Percentiles rank a stretch among this genome's conserved stretches.
Evolutionary conservation across 2,888 invertebrate species (phyloP).

Genomic region (Glaucopsyche alexis): DNA sequence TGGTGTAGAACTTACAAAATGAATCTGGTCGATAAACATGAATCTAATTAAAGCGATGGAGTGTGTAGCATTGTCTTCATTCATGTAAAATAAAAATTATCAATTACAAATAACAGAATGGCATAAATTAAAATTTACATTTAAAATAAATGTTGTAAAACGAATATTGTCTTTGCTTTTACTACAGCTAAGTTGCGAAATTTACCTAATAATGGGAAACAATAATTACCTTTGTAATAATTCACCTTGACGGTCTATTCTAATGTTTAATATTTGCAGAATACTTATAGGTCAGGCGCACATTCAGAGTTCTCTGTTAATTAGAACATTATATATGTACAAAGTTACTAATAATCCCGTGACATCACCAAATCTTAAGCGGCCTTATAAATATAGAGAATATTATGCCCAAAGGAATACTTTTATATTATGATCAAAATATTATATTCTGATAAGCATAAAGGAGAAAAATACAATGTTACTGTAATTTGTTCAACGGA

Average conservation of each 20-base stretch:
- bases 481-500: not conserved
- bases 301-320: not conserved
- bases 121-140: constrained; percentile 14
- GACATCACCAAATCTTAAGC: too few relatives aligned
- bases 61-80: constrained; percentile 1
- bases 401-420: not conserved
- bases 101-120: constrained; percentile 5
- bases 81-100: not conserved
- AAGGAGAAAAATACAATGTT: not conserved
- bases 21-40: not conserved
- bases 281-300: not conserved
- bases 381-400: not conserved
- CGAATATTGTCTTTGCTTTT: constrained; percentile 25
- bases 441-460: not conserved
- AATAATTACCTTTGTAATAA: not conserved
- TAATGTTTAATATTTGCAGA: not conserved
- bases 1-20: not conserved
- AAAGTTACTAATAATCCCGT: not conserved
- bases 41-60: not conserved
- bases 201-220: constrained; percentile 19
- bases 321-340: not conserved
- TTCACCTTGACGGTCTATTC: constrained; percentile 12
- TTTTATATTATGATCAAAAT: not conserved
- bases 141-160: constrained; percentile 5
- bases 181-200: constrained; percentile 20